Evolutionary conservation across 2,113 vertebrate species (phyloP).

Genomic region (Toxostoma redivivum): DNA sequence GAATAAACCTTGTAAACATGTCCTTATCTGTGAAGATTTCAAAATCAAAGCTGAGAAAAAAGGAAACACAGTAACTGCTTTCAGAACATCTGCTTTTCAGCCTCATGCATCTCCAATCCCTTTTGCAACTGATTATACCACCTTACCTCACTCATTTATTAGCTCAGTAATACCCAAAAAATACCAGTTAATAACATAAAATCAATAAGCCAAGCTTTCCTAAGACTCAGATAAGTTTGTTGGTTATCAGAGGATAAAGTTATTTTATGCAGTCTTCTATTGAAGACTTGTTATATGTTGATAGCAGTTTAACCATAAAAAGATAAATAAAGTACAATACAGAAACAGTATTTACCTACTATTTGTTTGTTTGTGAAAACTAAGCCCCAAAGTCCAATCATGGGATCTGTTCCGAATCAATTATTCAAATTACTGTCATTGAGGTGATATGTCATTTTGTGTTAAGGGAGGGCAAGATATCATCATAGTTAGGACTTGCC

Average conservation of each 20-base stretch:
- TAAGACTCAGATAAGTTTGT: background rate
- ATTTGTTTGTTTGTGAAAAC: background rate
- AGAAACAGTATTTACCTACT: background rate
- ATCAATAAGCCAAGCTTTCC: background rate
- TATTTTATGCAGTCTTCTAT: background rate
- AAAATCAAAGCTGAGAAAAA: background rate
- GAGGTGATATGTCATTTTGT: background rate
- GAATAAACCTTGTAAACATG: background rate
- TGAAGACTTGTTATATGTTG: background rate
- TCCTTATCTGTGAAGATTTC: background rate
- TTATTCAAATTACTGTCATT: background rate
- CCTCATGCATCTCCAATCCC: background rate
- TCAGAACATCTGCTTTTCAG: background rate
- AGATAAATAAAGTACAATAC: background rate
- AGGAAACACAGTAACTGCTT: background rate
- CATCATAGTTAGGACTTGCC: background rate
- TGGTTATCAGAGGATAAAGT: background rate
- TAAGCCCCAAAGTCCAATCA: background rate
- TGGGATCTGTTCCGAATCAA: background rate
- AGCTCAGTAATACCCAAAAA: background rate
- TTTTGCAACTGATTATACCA: background rate
- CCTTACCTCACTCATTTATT: background rate
- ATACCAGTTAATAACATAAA: background rate
- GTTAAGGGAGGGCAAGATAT: background rate
- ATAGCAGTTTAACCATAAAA: background rate